phyloP scores from a whole-genome alignment of 1,140 invertebrate genomes.

The Nymphalis io region DNA sequence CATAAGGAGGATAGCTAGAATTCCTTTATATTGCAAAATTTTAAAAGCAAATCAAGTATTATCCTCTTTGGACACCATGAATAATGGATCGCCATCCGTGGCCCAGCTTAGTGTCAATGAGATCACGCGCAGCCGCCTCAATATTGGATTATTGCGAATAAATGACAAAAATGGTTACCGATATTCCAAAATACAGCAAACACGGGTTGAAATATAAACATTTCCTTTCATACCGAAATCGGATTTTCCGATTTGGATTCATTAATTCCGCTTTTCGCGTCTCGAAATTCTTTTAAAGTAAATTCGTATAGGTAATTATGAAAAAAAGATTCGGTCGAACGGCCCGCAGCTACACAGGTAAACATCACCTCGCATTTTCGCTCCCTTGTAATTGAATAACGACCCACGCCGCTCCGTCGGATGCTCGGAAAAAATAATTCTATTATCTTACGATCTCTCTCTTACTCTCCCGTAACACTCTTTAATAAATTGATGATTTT shows the following conservation, averaged over 20 bases:
- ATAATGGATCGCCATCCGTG: conserved; percentile 59
- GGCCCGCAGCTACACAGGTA: conserved; percentile 57
- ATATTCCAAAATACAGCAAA: conserved; percentile 38
- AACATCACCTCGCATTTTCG: conserved; percentile 55
- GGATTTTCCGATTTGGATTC: conserved; percentile 25
- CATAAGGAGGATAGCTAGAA: conserved; percentile 22
- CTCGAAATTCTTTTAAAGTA: conserved; percentile 30
- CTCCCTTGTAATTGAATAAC: conserved; percentile 68
- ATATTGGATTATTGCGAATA: conserved; percentile 69
- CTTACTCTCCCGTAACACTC: conserved; percentile 23
- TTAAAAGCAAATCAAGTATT: conserved; percentile 61
- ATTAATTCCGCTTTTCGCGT: conserved; percentile 31
- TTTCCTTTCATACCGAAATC: conserved; percentile 34
- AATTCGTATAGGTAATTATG: conserved; percentile 42
- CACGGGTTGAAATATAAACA: conserved; percentile 26
- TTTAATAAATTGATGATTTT: conserved; percentile 32
- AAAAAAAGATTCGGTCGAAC: conserved; percentile 47
- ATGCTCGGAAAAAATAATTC: conserved; percentile 65
- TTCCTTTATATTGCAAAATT: conserved; percentile 38
- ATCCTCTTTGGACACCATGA: conserved; percentile 54
- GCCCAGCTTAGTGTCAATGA: conserved; percentile 65
- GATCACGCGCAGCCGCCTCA: conserved; percentile 59
- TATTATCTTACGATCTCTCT: conserved; percentile 57
- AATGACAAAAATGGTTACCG: conserved; percentile 61
- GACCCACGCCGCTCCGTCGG: conserved; percentile 54